Evolutionary conservation across 2,888 invertebrate genomes (phyloP).

Genomic region (Parnassius apollo): DNA sequence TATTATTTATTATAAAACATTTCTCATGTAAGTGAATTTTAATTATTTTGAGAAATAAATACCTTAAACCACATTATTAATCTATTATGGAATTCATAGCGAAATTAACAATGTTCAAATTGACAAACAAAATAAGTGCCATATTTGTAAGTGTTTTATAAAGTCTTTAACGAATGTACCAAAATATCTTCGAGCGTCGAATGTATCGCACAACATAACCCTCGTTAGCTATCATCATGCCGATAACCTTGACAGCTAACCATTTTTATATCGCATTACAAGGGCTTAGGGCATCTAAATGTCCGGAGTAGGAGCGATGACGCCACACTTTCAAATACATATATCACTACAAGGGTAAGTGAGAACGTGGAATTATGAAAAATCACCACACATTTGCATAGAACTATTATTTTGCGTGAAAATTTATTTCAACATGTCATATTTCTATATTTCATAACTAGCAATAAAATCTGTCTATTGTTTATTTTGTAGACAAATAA

Average conservation of each 20-base stretch:
- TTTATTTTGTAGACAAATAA: too few species aligned
- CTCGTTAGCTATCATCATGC: conserved; percentile 8
- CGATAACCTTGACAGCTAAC: conserved; percentile 17
- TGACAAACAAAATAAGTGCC: too few species aligned
- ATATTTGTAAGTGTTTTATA: too few species aligned
- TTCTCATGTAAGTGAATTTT: too few species aligned
- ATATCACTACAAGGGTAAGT: conserved; percentile 10
- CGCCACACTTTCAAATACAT: conserved; percentile 7
- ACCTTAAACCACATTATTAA: too few species aligned
- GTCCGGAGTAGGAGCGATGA: conserved; percentile 7
- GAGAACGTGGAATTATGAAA: conserved; percentile 21
- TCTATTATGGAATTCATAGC: too few species aligned
- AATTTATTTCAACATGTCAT: background rate
- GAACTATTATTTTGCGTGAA: background rate
- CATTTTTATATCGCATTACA: conserved; percentile 18
- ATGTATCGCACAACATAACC: background rate
- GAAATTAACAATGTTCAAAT: too few species aligned
- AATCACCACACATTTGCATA: conserved; percentile 7
- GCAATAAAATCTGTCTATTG: background rate
- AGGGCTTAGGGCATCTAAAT: conserved; percentile 11
- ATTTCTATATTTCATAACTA: background rate
- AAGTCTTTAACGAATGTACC: too few species aligned
- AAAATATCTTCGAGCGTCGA: background rate
- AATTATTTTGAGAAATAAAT: too few species aligned
- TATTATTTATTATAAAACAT: too few species aligned